A percentile compares a stretch with the other conserved stretches of the same genome.
Evolutionary conservation across 2,113 vertebrate species (phyloP).

Genomic region (Tachysurus vachellii): DNA sequence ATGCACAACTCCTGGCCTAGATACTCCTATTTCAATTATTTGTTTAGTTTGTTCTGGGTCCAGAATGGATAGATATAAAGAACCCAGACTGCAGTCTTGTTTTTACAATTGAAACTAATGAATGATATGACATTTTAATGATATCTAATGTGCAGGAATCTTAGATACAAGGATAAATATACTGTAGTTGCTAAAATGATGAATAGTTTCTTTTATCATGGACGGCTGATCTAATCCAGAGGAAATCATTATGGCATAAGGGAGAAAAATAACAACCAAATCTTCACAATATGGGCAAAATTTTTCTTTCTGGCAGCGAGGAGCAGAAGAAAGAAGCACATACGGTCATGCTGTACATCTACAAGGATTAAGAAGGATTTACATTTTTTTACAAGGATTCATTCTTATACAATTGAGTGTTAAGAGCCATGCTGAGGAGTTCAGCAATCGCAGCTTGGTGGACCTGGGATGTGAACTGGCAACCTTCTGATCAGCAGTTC

Average conservation of each 20-base stretch:
- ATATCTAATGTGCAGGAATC: not conserved
- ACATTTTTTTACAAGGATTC: too few relatives aligned
- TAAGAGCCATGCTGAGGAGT: too few relatives aligned
- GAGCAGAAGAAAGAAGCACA: not conserved
- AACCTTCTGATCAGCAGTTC: too few relatives aligned
- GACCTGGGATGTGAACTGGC: too few relatives aligned
- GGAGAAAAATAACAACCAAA: not conserved
- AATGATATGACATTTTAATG: constrained; percentile 11
- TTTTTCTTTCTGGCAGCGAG: not conserved
- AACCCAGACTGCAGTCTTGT: not conserved
- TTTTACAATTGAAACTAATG: not conserved
- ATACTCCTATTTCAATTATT: constrained; percentile 1
- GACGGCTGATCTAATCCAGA: not conserved
- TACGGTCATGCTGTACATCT: too few relatives aligned
- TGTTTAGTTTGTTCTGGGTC: not conserved
- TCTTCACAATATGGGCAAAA: not conserved
- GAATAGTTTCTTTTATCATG: not conserved
- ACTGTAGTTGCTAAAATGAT: not conserved
- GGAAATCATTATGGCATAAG: not conserved
- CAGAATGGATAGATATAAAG: not conserved
- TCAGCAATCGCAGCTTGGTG: too few relatives aligned
- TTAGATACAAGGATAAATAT: constrained; percentile 1
- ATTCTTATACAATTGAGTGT: too few relatives aligned
- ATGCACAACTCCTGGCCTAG: not conserved
- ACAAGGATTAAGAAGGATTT: too few relatives aligned